Percentiles rank a stretch among this genome's conserved stretches.
Evolutionary conservation across 2,888 invertebrate species (phyloP).

Genomic region (Tenthredo notha): DNA sequence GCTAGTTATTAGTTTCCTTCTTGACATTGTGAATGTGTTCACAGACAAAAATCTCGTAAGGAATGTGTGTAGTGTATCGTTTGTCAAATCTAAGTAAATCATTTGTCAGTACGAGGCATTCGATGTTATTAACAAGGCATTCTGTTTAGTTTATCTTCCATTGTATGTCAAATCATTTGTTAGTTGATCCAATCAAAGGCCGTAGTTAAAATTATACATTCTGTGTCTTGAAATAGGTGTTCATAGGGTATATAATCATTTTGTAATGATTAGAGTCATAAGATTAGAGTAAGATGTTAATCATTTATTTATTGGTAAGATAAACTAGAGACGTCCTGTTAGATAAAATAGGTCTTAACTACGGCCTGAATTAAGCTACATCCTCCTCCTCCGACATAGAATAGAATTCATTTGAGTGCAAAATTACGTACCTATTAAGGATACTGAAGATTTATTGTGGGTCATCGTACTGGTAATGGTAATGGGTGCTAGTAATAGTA

Average conservation of each 20-base stretch:
- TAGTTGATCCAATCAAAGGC: constrained; percentile 9
- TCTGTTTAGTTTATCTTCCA: background rate
- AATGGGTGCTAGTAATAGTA: constrained; percentile 32
- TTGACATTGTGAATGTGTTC: background rate
- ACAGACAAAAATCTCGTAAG: background rate
- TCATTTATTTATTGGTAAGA: background rate
- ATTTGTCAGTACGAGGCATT: background rate
- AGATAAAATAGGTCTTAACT: constrained; percentile 9
- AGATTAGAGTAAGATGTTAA: background rate
- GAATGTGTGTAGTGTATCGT: background rate
- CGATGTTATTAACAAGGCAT: background rate
- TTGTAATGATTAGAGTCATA: background rate
- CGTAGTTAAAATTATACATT: constrained; percentile 1
- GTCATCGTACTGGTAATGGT: constrained; percentile 43
- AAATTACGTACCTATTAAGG: constrained; percentile 49
- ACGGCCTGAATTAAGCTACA: constrained; percentile 18
- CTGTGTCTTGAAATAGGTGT: background rate
- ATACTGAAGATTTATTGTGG: constrained; percentile 44
- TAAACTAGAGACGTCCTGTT: background rate
- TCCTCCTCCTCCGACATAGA: background rate
- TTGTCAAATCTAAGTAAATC: background rate
- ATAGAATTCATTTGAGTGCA: constrained; percentile 26
- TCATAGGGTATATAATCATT: background rate
- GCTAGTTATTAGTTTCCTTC: background rate
- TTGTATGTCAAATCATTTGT: background rate